Evolutionary conservation across 2,113 vertebrate genomes (phyloP), one percentile per base, ranked within the genome.

Genomic region (western clawed frog (Xenopus tropicalis)): DNA sequence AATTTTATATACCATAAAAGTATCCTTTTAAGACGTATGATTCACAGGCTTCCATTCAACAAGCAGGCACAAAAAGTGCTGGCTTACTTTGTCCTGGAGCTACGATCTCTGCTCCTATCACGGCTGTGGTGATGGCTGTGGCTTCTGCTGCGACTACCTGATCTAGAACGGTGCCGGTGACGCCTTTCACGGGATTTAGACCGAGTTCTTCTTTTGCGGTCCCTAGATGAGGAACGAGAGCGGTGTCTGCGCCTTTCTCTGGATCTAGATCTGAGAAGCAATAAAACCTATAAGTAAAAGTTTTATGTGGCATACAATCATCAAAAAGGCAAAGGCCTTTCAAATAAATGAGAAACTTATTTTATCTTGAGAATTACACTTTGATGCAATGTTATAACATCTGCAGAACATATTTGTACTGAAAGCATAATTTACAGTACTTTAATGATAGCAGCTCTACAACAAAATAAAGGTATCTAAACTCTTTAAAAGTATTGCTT

Each of bases 171-270:
- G 77, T 90, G 91, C 13, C 82, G 87, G 48, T 91, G 91, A 22
- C 89, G 89, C 0, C 90, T 91, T 83, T 93, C 91, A 19, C 88
- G 87, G 21, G 91, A 93, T 37, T 89, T 90, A 76, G 91, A 93
- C 0, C 91, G 90, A 72, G 91, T 91, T 75, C 89, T 88, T 74
- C 88, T 84, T 81, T 90, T 92, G 5, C 89, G 86, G n/a, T 93
- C 91, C 76, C 88, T 82, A 1, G 91, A 93, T 68, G 87, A 85
- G 3, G 91, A 92, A 72, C 91, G 89, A 84, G 90, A 92, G 1
- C 90, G 83, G 67, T 91, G 90, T 42, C 85, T 83, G 51, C 90
- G 91, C 64, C 86, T 89, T 43, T 92, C 90, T 65, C 88, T 88
- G 78, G 91, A 93, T 78, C 89, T 84, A 12, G 91, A 93, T 69